Conservation (phyloP, 1,140 invertebrate species). For the Drosophila erecta region DNA sequence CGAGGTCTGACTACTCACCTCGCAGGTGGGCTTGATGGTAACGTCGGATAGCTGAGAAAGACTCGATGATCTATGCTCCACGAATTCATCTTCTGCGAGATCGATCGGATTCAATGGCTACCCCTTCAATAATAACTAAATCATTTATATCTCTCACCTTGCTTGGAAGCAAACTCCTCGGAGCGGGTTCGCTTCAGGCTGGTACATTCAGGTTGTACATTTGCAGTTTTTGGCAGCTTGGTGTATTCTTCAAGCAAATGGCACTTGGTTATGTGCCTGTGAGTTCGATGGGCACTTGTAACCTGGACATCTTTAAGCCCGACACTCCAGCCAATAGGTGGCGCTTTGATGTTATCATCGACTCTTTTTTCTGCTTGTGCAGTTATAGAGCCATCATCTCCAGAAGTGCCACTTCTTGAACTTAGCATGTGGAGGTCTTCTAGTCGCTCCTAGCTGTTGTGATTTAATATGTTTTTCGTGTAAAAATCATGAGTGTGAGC, state of each 20-base stretch:
- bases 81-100: constrained; percentile 17
- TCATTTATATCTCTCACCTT: not conserved
- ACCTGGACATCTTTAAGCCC: not conserved
- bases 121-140: too few relatives aligned
- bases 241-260: constrained; percentile 58
- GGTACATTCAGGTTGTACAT: constrained; percentile 14
- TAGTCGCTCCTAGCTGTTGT: not conserved
- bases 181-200: constrained; percentile 45
- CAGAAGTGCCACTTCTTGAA: not conserved
- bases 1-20: constrained; percentile 49
- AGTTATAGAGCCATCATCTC: constrained; percentile 4
- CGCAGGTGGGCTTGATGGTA: constrained; percentile 37
- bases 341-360: not conserved
- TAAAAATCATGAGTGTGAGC: constrained; percentile 25
- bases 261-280: constrained; percentile 54
- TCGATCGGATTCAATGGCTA: not conserved
- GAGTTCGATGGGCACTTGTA: constrained; percentile 42
- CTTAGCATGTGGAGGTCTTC: constrained; percentile 3
- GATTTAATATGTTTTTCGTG: constrained; percentile 8
- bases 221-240: constrained; percentile 33
- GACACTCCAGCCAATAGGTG: constrained; percentile 44
- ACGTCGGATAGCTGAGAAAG: constrained; percentile 37
- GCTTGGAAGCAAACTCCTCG: constrained; percentile 10
- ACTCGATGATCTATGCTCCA: constrained; percentile 17
- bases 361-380: not conserved